A percentile compares a stretch with the other conserved stretches of the same genome.
These are phyloP conservation scores for Chinchilla lanigera DNA, from an alignment of 2,113 vertebrate species.

Conservation along the genomic window DNA sequence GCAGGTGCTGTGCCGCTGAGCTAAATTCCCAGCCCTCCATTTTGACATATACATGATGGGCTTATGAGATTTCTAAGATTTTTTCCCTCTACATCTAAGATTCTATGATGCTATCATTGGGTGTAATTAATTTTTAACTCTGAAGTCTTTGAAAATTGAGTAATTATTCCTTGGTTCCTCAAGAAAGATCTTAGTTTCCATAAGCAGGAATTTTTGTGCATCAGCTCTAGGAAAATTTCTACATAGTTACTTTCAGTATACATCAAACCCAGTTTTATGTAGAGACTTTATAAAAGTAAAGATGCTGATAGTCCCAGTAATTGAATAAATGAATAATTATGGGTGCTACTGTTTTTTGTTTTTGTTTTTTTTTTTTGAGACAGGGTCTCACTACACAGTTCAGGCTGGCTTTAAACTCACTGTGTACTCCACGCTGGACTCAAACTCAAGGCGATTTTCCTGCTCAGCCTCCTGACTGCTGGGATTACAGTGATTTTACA, in stretches of 20 bases:
- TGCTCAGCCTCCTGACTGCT: not conserved
- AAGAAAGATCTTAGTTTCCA: not conserved
- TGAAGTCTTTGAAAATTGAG: conserved; percentile 57
- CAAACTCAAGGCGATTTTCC: not conserved
- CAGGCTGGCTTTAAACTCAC: not conserved
- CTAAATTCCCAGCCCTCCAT: no score
- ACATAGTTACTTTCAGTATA: not conserved
- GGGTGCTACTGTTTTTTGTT: not conserved
- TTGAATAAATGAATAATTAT: not conserved
- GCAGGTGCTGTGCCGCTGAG: no score
- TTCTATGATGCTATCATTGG: conserved; percentile 12
- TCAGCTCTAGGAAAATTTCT: conserved; percentile 10
- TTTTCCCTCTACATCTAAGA: not conserved
- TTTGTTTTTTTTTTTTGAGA: not conserved
- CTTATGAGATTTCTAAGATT: conserved; percentile 15
- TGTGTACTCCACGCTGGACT: not conserved
- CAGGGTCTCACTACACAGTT: not conserved
- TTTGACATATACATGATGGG: no score
- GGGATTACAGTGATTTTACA: not conserved
- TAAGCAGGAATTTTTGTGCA: conserved; percentile 22
- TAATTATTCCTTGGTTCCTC: conserved; percentile 46
- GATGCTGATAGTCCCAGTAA: not conserved
- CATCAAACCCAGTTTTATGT: conserved; percentile 45
- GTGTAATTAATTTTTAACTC: conserved; percentile 45
- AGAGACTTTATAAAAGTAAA: not conserved